These are phyloP conservation scores for Chloroceryle inda DNA, from an alignment of 2,797 vertebrate species.

Conservation along the genomic window DNA sequence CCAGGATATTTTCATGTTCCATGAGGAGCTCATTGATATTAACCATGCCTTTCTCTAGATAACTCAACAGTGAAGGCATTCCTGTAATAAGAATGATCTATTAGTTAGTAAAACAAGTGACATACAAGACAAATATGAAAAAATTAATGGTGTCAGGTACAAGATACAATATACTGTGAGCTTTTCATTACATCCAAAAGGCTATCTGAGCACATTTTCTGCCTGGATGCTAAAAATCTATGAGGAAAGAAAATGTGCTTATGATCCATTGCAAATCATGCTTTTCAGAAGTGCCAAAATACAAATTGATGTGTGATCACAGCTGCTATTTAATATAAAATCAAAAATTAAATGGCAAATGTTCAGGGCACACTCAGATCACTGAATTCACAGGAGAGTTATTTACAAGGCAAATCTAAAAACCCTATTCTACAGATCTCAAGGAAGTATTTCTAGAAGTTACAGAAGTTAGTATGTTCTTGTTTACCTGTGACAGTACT, in stretches of 20 bases:
- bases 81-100: slow-evolving; percentile 19
- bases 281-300: slow-evolving; percentile 35
- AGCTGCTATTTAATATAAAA: background rate
- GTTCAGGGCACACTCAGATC: background rate
- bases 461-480: background rate
- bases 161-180: slow-evolving; percentile 1
- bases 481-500: background rate
- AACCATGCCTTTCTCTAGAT: background rate
- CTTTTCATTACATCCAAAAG: slow-evolving; percentile 37
- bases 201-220: slow-evolving; percentile 25
- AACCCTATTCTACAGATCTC: background rate
- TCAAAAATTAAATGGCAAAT: background rate
- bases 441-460: background rate
- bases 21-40: background rate
- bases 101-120: slow-evolving; percentile 36
- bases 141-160: slow-evolving; percentile 21
- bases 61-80: background rate
- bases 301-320: background rate
- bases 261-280: slow-evolving; percentile 14
- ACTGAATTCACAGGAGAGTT: background rate
- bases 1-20: background rate
- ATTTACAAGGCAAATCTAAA: slow-evolving; percentile 9
- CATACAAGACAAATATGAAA: slow-evolving; percentile 27
- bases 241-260: slow-evolving; percentile 28
- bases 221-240: slow-evolving; percentile 53